Conservation (phyloP, 2,888 invertebrate species). For the Xestia sexstrigata region DNA sequence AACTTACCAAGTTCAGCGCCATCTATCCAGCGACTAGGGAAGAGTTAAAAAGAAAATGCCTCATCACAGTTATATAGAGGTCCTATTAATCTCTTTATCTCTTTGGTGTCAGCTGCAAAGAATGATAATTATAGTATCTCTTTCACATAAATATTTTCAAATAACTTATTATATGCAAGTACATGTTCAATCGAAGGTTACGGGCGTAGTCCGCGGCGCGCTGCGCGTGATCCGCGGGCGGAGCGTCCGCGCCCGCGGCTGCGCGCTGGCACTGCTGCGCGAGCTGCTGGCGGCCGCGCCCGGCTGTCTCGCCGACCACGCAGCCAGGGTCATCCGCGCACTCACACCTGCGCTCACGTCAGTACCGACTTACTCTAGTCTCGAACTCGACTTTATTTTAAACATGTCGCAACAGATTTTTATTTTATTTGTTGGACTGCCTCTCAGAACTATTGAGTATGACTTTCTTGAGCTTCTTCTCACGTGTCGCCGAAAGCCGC, state of each 20-base stretch:
- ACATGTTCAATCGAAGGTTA: background rate
- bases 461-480: no score
- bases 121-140: no score
- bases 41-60: no score
- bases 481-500: no score
- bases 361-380: slow-evolving; percentile 54
- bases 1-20: no score
- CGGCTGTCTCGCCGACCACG: slow-evolving; percentile 96
- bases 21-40: no score
- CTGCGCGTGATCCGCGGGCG: slow-evolving; percentile 96
- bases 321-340: slow-evolving; percentile 96
- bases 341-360: slow-evolving; percentile 96
- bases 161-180: background rate
- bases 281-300: slow-evolving; percentile 97
- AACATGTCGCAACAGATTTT: background rate
- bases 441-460: background rate
- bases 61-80: background rate
- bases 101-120: background rate
- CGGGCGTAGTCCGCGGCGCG: slow-evolving; percentile 95
- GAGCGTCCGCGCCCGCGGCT: slow-evolving; percentile 93
- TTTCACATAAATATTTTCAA: background rate
- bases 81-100: background rate
- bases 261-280: slow-evolving; percentile 97
- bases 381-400: background rate
- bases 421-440: background rate